Evolutionary conservation across 2,797 vertebrate species (phyloP).

Genomic region (Gymnopithys bicolor): DNA sequence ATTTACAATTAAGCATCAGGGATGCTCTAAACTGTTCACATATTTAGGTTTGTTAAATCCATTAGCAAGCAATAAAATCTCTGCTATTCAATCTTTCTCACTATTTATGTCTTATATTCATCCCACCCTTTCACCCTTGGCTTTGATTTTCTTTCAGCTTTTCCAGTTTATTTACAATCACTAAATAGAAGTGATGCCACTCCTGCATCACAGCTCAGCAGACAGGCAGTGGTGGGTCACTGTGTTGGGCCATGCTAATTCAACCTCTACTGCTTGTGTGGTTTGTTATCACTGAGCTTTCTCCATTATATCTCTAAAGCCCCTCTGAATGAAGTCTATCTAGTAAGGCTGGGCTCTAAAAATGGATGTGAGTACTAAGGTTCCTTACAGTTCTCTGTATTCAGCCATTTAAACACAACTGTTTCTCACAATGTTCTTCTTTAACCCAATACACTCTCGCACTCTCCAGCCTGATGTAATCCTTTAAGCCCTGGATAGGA

Average conservation of each 20-base stretch:
- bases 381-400: background rate
- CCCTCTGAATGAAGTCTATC: background rate
- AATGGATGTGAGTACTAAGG: background rate
- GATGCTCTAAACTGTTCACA: conserved; percentile 14
- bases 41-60: conserved; percentile 50
- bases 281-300: background rate
- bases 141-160: background rate
- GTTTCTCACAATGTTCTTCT: background rate
- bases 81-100: background rate
- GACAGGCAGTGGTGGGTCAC: background rate
- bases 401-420: background rate
- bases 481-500: background rate
- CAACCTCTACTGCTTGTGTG: background rate
- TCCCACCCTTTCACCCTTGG: background rate
- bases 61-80: conserved; percentile 39
- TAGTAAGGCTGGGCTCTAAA: background rate
- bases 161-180: background rate
- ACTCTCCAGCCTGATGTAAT: background rate
- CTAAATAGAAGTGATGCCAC: background rate
- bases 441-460: background rate
- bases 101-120: background rate
- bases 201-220: background rate
- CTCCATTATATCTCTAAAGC: background rate
- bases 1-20: conserved; percentile 45
- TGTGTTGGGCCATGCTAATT: fast-evolving